Evolutionary conservation across 64 coral and sea anemone genomes (phyloP), one percentile per base, ranked within the genome.

Genomic region (Actinia tenebrosa): DNA sequence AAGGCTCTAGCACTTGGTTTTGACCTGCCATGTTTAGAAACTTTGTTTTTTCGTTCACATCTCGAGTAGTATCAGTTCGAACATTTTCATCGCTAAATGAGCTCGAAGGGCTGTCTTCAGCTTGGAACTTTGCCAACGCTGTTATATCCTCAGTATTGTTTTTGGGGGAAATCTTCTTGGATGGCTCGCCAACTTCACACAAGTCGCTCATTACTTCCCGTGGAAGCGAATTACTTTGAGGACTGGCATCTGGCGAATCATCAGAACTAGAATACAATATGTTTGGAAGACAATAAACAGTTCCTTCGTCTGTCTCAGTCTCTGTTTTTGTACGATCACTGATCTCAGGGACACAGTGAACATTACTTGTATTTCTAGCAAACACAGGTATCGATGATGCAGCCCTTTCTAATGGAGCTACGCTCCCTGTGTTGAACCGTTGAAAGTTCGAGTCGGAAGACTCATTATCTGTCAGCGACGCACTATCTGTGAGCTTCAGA

Each of bases 401-500:
- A 75, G 27, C n/a, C 69, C 27, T 75, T 75, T 75, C 25, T 30
- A 75, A 75, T 16, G 69, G 10, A 42, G 69, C 9, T 58, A 13
- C 56, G 42, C 69, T 3, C 14, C 69, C 69, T 75, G n/a, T 42
- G 3, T 75, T 75, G 27, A n/a, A 26, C 2, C 25, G 11, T 43
- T n/a, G 26, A 42, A 75, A 37, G 69, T 42, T 30, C 19, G n/a
- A 20, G 5, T 66, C 63, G 20, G 63, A 3, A 58, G 56, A 58
- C 63, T 22, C 18, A 5, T 66, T 9, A 66, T 66, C 20, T 64
- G 56, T 16, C 10, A 58, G 56, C 15, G 56, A 19, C 22, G 85
- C 63, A 83, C 26, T 63, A 56, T 23, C 47, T 3, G 91, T 60
- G 20, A 92, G 64, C 63, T 78, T 92, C 23, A 87, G 63, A 52